Base-by-base conservation (phyloP, 2,113 vertebrate genomes). In the Cavia aperea region DNA sequence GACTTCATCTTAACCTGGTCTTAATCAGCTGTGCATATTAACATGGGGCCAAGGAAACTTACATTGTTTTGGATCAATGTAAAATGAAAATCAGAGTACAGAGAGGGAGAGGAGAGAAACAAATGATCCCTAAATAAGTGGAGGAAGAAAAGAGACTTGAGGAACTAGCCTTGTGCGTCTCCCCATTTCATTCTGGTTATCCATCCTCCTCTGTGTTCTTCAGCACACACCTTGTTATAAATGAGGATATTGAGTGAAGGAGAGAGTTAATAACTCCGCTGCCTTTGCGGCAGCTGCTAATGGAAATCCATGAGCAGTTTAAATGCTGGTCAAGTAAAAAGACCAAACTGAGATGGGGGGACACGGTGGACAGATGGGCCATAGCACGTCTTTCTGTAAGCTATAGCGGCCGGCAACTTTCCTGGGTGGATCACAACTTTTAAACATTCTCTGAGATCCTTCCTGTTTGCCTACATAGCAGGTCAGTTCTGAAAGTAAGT, bases 221-320 rank as follows among this genome's bases (percentile, higher is more conserved):
- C 89, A 90, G 88, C 93, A 90, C 96, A 94, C 75, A 94, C 73
- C 93, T 93, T 94, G 96, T 96, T 96, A 91, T 96, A 94, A 89
- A 87, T 91, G 94, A 95, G 95, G 94, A 94, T 96, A 96, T 89
- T 94, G 93, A 97, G 94, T 97, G 93, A 96, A 95, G 92, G 89
- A 96, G 96, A 97, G 95, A 97, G 96, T 97, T 97, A 97, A 97
- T 98, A 97, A 97, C 97, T 96, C 91, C 91, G 94, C 95, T 81
- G 81, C 94, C 4, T 94, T 97, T 97, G 94, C 96, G n/a, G 8
- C 66, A 85, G 86, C 70, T 88, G 81, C 84, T 94, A 95, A 95
- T 97, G 95, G 95, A 97, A 97, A 97, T 97, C 95, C 84, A 96
- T 96, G 95, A 94, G 58, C 19, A 24, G 93, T 96, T 96, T 95